Conservation (phyloP, 2,797 vertebrate species). For the Poeciliopsis infans region DNA sequence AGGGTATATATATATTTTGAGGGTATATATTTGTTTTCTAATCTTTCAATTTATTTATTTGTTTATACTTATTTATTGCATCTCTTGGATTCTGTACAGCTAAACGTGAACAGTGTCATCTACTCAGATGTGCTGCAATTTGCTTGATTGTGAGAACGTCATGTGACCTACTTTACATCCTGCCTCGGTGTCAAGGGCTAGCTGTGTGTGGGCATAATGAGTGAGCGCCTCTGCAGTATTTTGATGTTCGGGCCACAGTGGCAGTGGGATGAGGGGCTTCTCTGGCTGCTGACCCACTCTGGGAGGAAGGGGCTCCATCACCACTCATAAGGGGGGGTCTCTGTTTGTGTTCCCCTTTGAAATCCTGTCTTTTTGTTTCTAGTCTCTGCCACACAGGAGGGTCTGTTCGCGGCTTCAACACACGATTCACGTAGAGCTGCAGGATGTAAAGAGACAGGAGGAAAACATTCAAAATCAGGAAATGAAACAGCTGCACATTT, state of each 20-base stretch:
- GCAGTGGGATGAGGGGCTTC: constrained; percentile 43
- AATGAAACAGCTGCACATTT: not conserved
- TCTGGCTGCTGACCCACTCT: constrained; percentile 42
- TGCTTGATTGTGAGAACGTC: constrained; percentile 24
- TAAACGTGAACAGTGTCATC: constrained; percentile 2
- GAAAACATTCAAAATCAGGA: not conserved
- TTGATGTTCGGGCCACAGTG: constrained; percentile 35
- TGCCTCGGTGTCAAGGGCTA: not conserved
- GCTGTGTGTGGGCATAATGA: constrained; percentile 6
- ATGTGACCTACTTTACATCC: constrained; percentile 58
- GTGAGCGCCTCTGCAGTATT: constrained; percentile 9
- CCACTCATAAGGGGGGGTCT: constrained; percentile 33
- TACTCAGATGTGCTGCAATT: constrained; percentile 41
- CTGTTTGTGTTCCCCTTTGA: constrained; percentile 23
- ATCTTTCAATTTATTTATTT: not conserved
- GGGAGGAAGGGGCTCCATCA: constrained; percentile 36
- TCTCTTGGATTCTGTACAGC: not conserved
- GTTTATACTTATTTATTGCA: not conserved
- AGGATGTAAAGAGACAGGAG: constrained; percentile 17
- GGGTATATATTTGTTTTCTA: not conserved
- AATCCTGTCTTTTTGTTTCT: constrained; percentile 31
- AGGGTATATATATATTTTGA: not conserved
- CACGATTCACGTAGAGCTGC: constrained; percentile 19
- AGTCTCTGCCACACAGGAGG: constrained; percentile 25
- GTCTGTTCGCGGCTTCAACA: constrained; percentile 39